A percentile compares a stretch with the other conserved stretches of the same genome.
phyloP scores from a whole-genome alignment of 2,888 invertebrate species.

The Amblyjoppa proteus region DNA sequence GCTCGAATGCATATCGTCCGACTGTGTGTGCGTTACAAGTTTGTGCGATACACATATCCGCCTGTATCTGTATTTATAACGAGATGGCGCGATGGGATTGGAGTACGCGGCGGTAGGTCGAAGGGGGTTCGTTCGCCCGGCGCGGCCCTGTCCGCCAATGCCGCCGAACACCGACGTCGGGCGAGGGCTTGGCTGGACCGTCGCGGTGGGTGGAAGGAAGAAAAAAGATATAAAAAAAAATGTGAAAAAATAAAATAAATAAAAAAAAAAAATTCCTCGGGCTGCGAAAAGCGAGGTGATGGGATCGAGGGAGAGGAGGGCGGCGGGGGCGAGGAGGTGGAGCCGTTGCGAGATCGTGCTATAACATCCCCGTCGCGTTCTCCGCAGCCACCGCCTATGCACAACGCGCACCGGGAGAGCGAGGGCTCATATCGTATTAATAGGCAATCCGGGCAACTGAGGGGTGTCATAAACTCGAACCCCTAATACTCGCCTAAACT shows the following conservation, averaged over 20 bases:
- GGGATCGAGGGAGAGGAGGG: constrained; percentile 67
- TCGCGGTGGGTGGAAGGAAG: constrained; percentile 64
- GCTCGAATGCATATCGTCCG: constrained; percentile 40
- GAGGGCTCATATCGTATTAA: constrained; percentile 85
- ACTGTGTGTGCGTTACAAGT: constrained; percentile 36
- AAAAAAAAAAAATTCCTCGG: constrained; percentile 65
- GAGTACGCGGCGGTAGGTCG: constrained; percentile 46
- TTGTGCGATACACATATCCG: constrained; percentile 17
- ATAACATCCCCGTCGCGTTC: constrained; percentile 50
- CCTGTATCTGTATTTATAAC: constrained; percentile 67
- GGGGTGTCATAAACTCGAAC: constrained; percentile 85
- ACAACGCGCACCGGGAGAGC: constrained; percentile 73
- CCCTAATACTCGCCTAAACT: constrained; percentile 85
- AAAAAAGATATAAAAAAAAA: constrained; percentile 63
- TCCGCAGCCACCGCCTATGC: constrained; percentile 44
- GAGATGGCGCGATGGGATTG: constrained; percentile 56
- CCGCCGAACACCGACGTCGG: constrained; percentile 49
- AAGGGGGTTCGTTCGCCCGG: constrained; percentile 56
- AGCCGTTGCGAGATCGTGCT: constrained; percentile 51
- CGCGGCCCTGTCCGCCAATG: constrained; percentile 42
- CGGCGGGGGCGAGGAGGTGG: constrained; percentile 70
- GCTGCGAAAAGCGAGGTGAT: constrained; percentile 68
- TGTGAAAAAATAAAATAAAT: neutral
- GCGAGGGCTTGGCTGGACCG: constrained; percentile 65
- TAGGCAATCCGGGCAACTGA: constrained; percentile 84